These are phyloP conservation scores for Psammodynastes pulverulentus DNA, from an alignment of 2,113 vertebrate species.

Conservation along the genomic window DNA sequence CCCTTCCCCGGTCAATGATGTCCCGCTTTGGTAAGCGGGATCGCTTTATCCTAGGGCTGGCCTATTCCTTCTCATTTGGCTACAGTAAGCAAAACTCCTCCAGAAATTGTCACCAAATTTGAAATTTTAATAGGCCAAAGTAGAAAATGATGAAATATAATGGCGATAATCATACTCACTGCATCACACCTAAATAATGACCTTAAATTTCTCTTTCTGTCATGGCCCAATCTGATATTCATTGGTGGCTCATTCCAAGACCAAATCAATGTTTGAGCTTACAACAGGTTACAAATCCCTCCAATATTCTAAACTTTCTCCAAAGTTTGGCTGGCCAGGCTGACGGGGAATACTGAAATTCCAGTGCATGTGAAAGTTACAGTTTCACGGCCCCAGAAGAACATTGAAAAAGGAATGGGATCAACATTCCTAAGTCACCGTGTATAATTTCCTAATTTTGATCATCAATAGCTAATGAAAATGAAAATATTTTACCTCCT, in stretches of 20 bases:
- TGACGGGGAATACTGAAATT: background rate
- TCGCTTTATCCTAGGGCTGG: too few relatives aligned
- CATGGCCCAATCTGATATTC: background rate
- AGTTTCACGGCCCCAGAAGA: background rate
- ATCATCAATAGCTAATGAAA: background rate
- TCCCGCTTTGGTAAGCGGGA: too few relatives aligned
- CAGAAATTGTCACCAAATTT: background rate
- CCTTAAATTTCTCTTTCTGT: background rate
- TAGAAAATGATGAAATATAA: background rate
- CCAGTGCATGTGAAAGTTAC: background rate
- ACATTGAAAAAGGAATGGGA: background rate
- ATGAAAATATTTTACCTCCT: background rate
- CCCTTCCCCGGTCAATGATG: too few relatives aligned
- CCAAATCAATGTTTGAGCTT: background rate
- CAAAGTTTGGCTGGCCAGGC: background rate
- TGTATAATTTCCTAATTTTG: background rate
- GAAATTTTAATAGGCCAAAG: background rate
- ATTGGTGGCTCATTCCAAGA: background rate
- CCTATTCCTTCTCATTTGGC: background rate
- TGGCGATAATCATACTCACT: background rate
- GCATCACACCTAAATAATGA: background rate
- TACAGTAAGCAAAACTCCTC: background rate
- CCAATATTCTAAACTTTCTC: background rate
- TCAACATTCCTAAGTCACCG: background rate
- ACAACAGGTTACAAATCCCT: background rate